Base-by-base conservation (phyloP, 2,797 vertebrate genomes). In the Sebastes reedi region DNA sequence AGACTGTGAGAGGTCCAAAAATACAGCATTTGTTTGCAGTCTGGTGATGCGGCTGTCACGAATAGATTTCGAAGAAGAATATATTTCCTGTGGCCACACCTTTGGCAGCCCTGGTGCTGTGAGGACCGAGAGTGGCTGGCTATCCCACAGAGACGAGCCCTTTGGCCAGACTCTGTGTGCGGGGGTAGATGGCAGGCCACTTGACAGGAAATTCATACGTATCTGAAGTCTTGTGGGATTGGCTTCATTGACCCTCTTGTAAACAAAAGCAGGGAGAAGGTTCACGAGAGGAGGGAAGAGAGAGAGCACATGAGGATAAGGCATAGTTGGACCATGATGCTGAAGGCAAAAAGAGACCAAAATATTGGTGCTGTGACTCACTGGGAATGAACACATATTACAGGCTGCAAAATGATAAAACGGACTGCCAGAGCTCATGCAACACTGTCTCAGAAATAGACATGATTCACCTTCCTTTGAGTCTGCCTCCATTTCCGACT, bases 191-290 rank as follows among this genome's bases (percentile, higher is more conserved):
- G 87, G 85, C 67, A 61, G 75, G 76, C 86, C 75, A 39, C 79
- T 68, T 71, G 79, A 91, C 91, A 94, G 92, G 88, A 94, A 93
- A 90, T 77, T 59, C 85, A 87, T 85, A 67, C 29, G 68, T 73
- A 89, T 90, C 84, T 82, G 83, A 91, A 87, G 83, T 75, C 72
- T 84, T 95, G 95, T 91, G 95, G 96, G 88, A 92, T 94, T 94
- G 94, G 95, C 94, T 88, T 10, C 34, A 68, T 52, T 80, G 79
- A 86, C 75, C 61, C n/a, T 64, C 67, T 50, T 66, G 75, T 85
- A 88, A 92, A 94, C 92, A 90, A 76, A 85, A 27, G 36, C 68
- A 79, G 82, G 56, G 75, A 80, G 58, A 76, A 59, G 73, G 80
- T 83, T 88, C 85, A 90, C 10, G 72, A 70, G 82, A 80, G 67